Evolutionary conservation across 2,888 invertebrate species (phyloP).

Genomic region (Clitarchus hookeri): DNA sequence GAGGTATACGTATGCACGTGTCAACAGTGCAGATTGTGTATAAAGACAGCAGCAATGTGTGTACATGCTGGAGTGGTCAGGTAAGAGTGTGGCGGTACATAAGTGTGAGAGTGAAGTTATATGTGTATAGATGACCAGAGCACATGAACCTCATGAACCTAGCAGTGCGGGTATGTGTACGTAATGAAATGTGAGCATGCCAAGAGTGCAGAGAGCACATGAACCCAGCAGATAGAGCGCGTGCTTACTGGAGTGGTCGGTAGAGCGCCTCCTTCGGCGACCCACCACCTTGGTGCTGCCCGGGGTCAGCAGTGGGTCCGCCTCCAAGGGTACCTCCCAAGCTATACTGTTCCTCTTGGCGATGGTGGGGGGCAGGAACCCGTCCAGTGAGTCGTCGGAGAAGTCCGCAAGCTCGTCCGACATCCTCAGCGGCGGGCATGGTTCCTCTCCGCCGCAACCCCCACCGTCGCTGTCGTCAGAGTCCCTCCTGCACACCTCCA

Average conservation of each 20-base stretch:
- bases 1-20: too few relatives aligned
- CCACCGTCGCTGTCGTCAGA: constrained; percentile 34
- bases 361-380: constrained; percentile 65
- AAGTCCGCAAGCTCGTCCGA: constrained; percentile 64
- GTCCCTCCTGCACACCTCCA: constrained; percentile 72
- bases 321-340: constrained; percentile 82
- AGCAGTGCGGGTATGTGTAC: too few relatives aligned
- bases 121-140: too few relatives aligned
- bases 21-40: too few relatives aligned
- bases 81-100: too few relatives aligned
- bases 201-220: too few relatives aligned
- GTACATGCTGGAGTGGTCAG: too few relatives aligned
- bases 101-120: too few relatives aligned
- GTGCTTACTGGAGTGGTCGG: constrained; percentile 56
- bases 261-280: constrained; percentile 55
- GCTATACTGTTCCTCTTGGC: constrained; percentile 80
- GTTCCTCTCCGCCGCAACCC: constrained; percentile 49
- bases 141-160: too few relatives aligned
- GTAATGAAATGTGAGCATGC: too few relatives aligned
- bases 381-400: constrained; percentile 84
- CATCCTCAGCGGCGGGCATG: constrained; percentile 47
- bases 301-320: constrained; percentile 70
- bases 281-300: constrained; percentile 68
- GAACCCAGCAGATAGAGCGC: neutral
- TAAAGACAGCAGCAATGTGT: too few relatives aligned